Percentiles rank a stretch among this genome's conserved stretches.
phyloP scores from a whole-genome alignment of 2,888 invertebrate genomes.

The Leucophenga maculata region DNA sequence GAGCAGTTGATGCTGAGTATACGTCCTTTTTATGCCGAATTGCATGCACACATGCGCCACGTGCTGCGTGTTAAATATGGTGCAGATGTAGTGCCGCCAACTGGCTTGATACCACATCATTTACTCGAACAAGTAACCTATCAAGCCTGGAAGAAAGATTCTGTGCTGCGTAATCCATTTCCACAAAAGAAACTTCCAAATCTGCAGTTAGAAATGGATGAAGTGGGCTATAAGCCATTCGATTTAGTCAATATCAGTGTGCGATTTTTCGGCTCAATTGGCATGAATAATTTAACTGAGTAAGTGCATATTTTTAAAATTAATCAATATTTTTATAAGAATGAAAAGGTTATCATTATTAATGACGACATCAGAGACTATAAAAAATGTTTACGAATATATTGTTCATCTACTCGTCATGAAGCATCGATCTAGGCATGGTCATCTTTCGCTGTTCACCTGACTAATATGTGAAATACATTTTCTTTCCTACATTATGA shows the following conservation, averaged over 20 bases:
- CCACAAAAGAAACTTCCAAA: constrained; percentile 71
- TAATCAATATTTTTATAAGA: background rate
- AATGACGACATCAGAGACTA: too few species aligned
- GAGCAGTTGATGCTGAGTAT: constrained; percentile 74
- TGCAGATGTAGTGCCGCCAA: constrained; percentile 75
- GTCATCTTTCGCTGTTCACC: too few species aligned
- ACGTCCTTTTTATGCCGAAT: constrained; percentile 82
- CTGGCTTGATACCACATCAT: constrained; percentile 83
- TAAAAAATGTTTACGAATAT: too few species aligned
- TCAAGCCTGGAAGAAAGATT: constrained; percentile 77
- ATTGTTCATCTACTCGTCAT: too few species aligned
- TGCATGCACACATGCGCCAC: constrained; percentile 85
- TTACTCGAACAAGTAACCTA: constrained; percentile 85
- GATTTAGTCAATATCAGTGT: constrained; percentile 56
- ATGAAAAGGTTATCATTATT: too few species aligned
- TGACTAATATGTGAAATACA: too few species aligned
- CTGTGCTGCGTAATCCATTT: constrained; percentile 54
- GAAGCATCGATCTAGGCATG: too few species aligned
- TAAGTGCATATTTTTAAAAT: constrained; percentile 36
- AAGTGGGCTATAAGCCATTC: constrained; percentile 39
- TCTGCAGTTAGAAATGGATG: constrained; percentile 75
- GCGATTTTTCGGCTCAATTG: constrained; percentile 51
- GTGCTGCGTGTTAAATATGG: constrained; percentile 80
- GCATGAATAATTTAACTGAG: constrained; percentile 52
- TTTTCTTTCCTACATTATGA: too few species aligned